Percentiles rank a stretch among this genome's conserved stretches.
Evolutionary conservation across 2,113 vertebrate species (phyloP).

Genomic region (Sebastes schlegelii): DNA sequence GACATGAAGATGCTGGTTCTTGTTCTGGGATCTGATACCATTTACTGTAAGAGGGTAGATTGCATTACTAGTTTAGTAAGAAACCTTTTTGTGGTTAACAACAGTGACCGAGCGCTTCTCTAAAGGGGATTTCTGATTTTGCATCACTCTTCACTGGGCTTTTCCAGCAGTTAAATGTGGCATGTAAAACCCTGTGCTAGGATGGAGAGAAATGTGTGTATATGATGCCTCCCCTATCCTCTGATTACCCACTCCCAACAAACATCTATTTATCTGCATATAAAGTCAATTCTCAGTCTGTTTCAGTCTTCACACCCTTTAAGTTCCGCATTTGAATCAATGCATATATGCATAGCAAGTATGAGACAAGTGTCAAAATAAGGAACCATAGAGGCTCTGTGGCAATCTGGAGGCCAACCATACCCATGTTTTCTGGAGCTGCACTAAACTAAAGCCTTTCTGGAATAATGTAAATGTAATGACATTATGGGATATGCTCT

Average conservation of each 20-base stretch:
- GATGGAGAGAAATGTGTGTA: neutral
- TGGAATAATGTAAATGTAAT: no score
- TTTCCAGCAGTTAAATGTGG: neutral
- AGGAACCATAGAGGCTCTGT: neutral
- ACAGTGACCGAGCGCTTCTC: constrained; percentile 12
- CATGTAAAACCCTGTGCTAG: neutral
- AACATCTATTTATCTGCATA: neutral
- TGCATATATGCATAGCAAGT: neutral
- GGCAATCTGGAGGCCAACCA: no score
- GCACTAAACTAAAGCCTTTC: no score
- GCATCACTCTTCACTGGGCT: constrained; percentile 16
- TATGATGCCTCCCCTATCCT: neutral
- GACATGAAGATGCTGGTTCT: no score
- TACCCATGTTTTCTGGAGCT: no score
- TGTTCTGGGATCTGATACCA: neutral
- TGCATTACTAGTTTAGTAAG: neutral
- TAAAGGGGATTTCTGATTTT: constrained; percentile 35
- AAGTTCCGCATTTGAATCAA: constrained; percentile 33
- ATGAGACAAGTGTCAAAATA: constrained; percentile 3
- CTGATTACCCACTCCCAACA: neutral
- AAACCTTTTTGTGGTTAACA: neutral
- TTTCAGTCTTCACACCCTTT: neutral
- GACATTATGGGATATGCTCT: no score
- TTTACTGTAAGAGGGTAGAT: constrained; percentile 6
- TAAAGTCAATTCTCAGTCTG: neutral